These are phyloP conservation scores for Rhinolophus sinicus DNA, from an alignment of 2,113 vertebrate species.

Conservation along the genomic window DNA sequence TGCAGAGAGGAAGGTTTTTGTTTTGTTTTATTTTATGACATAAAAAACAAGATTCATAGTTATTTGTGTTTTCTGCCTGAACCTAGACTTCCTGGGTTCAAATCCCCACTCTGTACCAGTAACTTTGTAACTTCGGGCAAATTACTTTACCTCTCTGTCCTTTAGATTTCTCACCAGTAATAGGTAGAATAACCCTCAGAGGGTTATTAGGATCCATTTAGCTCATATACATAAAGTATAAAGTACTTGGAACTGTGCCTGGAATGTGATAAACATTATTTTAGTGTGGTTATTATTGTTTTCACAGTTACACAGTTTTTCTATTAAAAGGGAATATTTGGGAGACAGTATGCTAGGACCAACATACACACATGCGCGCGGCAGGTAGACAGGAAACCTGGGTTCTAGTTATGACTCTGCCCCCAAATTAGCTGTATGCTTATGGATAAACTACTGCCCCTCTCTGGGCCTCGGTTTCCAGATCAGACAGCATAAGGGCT, in stretches of 20 bases:
- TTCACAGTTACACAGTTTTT: constrained; percentile 1
- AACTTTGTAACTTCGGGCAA: not conserved
- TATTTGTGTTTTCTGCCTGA: not conserved
- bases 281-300: not conserved
- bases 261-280: not conserved
- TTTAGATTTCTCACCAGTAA: not conserved
- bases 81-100: not conserved
- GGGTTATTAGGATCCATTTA: not conserved
- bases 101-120: not conserved
- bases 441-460: not conserved
- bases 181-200: not conserved
- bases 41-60: not conserved
- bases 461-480: not conserved
- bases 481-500: not conserved
- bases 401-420: not conserved
- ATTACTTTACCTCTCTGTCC: not conserved
- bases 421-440: not conserved
- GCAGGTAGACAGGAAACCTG: not conserved
- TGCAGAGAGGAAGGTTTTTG: not conserved
- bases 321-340: not conserved
- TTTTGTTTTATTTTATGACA: not conserved
- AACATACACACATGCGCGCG: not conserved
- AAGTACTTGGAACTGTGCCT: not conserved
- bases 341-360: not conserved
- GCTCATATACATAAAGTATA: not conserved